Evolutionary conservation across 2,113 vertebrate genomes (phyloP).

Genomic region (Chaetura pelagica): DNA sequence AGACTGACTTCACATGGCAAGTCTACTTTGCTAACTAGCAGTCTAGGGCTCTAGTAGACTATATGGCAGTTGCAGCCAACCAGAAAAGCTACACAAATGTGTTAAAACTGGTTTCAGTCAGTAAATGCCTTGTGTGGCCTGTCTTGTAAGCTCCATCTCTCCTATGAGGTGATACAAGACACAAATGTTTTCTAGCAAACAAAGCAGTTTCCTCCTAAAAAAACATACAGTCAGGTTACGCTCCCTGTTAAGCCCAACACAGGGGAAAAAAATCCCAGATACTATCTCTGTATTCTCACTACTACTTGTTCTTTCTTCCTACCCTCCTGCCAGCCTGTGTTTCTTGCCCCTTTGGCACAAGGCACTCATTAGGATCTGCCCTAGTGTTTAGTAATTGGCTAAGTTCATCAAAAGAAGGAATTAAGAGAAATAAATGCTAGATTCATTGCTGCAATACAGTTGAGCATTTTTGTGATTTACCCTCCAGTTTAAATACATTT

Average conservation of each 20-base stretch:
- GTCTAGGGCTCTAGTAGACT: not conserved
- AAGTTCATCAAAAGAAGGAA: not conserved
- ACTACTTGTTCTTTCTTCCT: not conserved
- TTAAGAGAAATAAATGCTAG: not conserved
- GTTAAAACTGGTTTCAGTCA: not conserved
- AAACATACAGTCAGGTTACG: not conserved
- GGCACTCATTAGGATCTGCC: not conserved
- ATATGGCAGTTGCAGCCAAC: not conserved
- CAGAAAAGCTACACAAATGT: not conserved
- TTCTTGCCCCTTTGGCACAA: not conserved
- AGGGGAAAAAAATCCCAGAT: not conserved
- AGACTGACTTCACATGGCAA: not conserved
- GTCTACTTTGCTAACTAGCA: not conserved
- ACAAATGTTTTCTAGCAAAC: not conserved
- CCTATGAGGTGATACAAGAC: not conserved
- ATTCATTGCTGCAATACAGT: not conserved
- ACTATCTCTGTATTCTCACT: not conserved
- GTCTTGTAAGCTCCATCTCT: not conserved
- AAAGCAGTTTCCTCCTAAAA: not conserved
- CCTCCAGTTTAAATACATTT: not conserved
- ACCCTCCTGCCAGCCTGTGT: accelerated
- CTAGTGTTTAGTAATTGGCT: not conserved
- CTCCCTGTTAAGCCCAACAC: not conserved
- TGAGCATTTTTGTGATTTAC: not conserved
- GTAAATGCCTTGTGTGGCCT: not conserved